These are phyloP conservation scores for Holothuria glaberrima DNA, from an alignment of 35 echinoderm and acorn worm species.

Conservation along the genomic window DNA sequence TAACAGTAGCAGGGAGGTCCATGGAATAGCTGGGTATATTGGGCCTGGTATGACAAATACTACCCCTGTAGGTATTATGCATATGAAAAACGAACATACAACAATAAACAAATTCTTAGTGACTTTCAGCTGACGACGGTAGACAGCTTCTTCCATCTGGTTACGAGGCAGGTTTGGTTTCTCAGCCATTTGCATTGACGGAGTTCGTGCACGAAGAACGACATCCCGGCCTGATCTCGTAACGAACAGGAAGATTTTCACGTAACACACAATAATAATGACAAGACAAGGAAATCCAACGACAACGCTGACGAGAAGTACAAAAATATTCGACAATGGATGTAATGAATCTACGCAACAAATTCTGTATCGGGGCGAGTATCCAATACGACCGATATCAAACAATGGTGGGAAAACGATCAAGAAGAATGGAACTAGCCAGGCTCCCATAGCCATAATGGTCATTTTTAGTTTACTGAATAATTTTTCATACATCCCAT, in stretches of 20 bases:
- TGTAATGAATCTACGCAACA: slow-evolving; percentile 58
- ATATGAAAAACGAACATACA: slow-evolving; percentile 32
- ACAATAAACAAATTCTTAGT: slow-evolving; percentile 80
- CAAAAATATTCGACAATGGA: neutral
- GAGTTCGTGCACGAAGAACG: too few species aligned
- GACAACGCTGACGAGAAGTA: neutral
- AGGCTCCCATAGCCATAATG: slow-evolving; percentile 38
- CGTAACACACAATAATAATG: too few species aligned
- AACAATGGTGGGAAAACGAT: slow-evolving; percentile 36
- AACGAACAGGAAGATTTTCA: too few species aligned
- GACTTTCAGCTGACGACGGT: slow-evolving; percentile 40
- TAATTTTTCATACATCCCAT: slow-evolving; percentile 12
- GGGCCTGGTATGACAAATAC: neutral
- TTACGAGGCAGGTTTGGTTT: neutral
- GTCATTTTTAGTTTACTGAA: slow-evolving; percentile 39
- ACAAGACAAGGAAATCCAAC: too few species aligned
- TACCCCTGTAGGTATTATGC: neutral
- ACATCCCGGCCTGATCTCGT: too few species aligned
- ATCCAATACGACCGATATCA: slow-evolving; percentile 65
- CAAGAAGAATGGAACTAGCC: slow-evolving; percentile 54
- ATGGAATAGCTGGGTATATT: slow-evolving; percentile 9
- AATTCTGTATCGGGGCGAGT: slow-evolving; percentile 51
- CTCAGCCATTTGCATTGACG: neutral
- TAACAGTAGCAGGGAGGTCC: neutral
- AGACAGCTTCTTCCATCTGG: slow-evolving; percentile 44